phyloP scores from a whole-genome alignment of 2,888 invertebrate species.

The Meiosimyza platycephala region DNA sequence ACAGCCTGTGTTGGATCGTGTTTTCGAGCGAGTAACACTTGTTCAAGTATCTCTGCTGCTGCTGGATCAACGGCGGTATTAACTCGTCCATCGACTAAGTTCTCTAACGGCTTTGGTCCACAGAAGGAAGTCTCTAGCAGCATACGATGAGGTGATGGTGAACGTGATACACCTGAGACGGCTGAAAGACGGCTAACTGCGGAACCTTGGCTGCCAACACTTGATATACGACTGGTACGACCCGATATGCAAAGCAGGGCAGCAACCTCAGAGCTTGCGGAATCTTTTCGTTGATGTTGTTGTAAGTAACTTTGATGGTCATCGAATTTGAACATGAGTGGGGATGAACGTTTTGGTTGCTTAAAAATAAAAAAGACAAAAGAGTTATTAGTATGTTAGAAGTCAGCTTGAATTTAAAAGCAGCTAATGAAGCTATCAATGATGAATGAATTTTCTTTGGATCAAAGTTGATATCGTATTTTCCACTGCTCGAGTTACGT shows the following conservation, averaged over 20 bases:
- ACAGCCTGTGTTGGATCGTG: constrained; percentile 75
- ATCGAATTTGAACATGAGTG: constrained; percentile 68
- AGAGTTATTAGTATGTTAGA: no score
- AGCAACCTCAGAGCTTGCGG: constrained; percentile 81
- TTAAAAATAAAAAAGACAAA: constrained; percentile 23
- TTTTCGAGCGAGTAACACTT: constrained; percentile 72
- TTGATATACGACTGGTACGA: constrained; percentile 83
- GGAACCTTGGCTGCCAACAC: constrained; percentile 84
- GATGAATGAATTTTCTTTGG: no score
- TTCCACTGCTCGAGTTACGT: no score
- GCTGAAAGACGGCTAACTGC: constrained; percentile 72
- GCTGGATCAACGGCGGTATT: constrained; percentile 67
- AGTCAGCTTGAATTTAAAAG: no score
- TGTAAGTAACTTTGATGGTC: constrained; percentile 67
- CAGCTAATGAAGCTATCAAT: no score
- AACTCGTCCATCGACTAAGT: constrained; percentile 68
- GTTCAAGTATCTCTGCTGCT: constrained; percentile 71
- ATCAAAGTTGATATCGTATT: no score
- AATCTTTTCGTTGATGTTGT: constrained; percentile 77
- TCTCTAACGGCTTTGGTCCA: constrained; percentile 79
- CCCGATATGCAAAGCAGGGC: constrained; percentile 81
- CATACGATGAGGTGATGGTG: constrained; percentile 92
- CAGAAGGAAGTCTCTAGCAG: constrained; percentile 91
- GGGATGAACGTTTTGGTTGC: constrained; percentile 64
- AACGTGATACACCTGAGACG: constrained; percentile 73